Conservation (phyloP, 2,113 vertebrate species). For the Python bivittatus region DNA sequence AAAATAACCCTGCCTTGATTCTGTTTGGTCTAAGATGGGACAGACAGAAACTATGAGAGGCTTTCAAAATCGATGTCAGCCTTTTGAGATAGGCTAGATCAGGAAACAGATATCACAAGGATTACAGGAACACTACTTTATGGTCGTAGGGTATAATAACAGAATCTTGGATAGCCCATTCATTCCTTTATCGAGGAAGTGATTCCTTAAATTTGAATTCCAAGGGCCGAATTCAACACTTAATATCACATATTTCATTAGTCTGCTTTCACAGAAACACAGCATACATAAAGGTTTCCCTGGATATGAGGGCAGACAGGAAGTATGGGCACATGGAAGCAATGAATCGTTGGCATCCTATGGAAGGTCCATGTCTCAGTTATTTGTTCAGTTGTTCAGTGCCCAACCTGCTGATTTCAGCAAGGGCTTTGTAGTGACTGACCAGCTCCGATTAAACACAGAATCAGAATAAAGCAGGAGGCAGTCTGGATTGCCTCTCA, state of each 20-base stretch:
- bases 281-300: not conserved
- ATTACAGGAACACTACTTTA: not conserved
- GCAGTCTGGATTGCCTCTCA: not conserved
- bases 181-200: not conserved
- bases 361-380: not conserved
- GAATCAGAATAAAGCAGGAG: constrained; percentile 24
- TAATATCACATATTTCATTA: fast-evolving
- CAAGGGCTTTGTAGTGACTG: constrained; percentile 11
- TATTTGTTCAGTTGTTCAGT: constrained; percentile 28
- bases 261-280: not conserved
- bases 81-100: not conserved
- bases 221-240: not conserved
- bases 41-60: not conserved
- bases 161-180: not conserved
- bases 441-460: not conserved
- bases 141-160: not conserved
- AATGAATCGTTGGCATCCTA: not conserved
- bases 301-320: constrained; percentile 7
- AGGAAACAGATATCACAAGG: not conserved
- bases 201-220: not conserved
- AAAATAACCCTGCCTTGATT: not conserved
- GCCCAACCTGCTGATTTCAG: constrained; percentile 41
- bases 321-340: constrained; percentile 12
- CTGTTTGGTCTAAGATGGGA: not conserved
- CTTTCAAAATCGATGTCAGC: not conserved